Percentiles rank a stretch among this genome's conserved stretches.
Evolutionary conservation across 1,140 invertebrate species (phyloP).

Genomic region (Acromyrmex charruanus): DNA sequence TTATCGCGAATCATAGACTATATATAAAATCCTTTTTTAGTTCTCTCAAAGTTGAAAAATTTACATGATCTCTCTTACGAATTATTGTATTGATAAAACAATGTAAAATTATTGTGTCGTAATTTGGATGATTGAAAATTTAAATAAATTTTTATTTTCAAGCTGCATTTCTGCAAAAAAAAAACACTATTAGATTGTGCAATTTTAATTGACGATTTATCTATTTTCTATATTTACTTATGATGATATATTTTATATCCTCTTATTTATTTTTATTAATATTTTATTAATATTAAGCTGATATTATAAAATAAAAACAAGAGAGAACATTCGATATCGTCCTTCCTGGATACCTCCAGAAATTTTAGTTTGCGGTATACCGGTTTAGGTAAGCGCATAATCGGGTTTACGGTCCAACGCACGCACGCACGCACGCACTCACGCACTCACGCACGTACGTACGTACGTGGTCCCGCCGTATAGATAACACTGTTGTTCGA

Average conservation of each 20-base stretch:
- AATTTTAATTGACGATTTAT: background rate
- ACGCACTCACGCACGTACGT: constrained; percentile 30
- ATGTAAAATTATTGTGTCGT: background rate
- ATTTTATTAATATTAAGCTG: background rate
- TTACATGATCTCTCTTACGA: background rate
- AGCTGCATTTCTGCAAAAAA: background rate
- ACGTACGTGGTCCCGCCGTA: constrained; percentile 43
- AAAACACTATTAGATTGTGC: background rate
- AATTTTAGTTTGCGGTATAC: constrained; percentile 37
- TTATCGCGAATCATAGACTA: background rate
- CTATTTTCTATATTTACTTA: background rate
- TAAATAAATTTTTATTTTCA: background rate
- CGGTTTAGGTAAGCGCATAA: constrained; percentile 48
- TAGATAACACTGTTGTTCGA: constrained; percentile 61
- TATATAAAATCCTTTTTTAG: background rate
- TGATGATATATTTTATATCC: background rate
- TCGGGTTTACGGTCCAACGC: constrained; percentile 46
- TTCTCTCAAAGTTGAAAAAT: background rate
- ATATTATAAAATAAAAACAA: background rate
- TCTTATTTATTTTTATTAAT: background rate
- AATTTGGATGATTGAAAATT: constrained; percentile 6
- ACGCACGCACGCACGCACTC: constrained; percentile 33
- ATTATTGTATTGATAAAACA: background rate
- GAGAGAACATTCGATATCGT: background rate
- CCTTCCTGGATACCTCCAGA: background rate